Evolutionary conservation across 2,113 vertebrate genomes (phyloP).

Genomic region (Fukomys damarensis): DNA sequence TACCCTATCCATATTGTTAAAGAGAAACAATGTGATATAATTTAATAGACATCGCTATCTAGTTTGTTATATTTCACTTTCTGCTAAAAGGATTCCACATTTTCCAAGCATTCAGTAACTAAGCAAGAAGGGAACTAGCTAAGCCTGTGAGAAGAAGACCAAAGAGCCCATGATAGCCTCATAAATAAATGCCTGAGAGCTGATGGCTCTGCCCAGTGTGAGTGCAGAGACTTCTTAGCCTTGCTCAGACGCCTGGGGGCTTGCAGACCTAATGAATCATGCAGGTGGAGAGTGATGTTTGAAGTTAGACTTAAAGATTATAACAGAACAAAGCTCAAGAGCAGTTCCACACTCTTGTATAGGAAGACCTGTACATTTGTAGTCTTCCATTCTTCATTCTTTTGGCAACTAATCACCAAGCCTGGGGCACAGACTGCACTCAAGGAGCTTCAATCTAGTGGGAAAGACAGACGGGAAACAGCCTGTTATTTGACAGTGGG

Average conservation of each 20-base stretch:
- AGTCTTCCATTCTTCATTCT: slow-evolving; percentile 20
- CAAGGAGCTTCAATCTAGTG: neutral
- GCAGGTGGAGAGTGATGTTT: neutral
- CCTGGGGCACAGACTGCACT: neutral
- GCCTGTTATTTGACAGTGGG: neutral
- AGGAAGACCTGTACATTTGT: neutral
- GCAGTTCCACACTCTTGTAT: neutral
- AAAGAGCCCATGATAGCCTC: neutral
- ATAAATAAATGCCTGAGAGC: neutral
- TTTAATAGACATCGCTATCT: slow-evolving; percentile 9
- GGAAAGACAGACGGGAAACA: slow-evolving; percentile 12
- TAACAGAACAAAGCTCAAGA: neutral
- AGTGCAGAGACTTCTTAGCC: slow-evolving; percentile 7
- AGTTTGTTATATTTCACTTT: slow-evolving; percentile 10
- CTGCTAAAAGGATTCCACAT: slow-evolving; percentile 34
- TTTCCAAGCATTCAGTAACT: neutral
- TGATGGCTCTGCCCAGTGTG: neutral
- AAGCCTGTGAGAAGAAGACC: neutral
- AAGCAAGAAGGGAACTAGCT: slow-evolving; percentile 1
- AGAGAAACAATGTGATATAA: slow-evolving; percentile 19
- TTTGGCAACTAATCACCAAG: neutral
- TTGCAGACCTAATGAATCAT: neutral
- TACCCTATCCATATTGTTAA: neutral
- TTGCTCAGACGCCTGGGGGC: neutral
- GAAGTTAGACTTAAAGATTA: neutral